These are phyloP conservation scores for Hippocampus mohnikei DNA, from an alignment of 2,113 vertebrate species.

Conservation along the genomic window DNA sequence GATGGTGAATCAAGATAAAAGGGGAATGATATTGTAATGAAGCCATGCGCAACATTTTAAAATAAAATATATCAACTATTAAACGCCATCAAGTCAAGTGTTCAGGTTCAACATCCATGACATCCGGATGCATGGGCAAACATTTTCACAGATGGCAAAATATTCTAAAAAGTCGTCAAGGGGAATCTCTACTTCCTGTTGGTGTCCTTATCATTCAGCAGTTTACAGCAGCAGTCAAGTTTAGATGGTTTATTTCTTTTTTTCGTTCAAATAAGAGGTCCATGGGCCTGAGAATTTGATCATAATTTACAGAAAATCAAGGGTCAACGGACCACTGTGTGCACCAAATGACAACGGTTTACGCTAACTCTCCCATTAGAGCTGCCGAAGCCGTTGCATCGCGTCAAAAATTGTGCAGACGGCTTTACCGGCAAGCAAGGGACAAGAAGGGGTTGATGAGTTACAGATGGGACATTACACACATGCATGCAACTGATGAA, in stretches of 20 bases:
- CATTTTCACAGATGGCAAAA: neutral
- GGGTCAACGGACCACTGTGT: constrained; percentile 4
- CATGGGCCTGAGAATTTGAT: neutral
- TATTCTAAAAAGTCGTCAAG: neutral
- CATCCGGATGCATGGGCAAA: neutral
- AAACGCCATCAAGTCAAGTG: neutral
- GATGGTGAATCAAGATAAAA: neutral
- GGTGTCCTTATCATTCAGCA: neutral
- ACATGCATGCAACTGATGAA: constrained; percentile 45
- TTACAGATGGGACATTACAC: constrained; percentile 51
- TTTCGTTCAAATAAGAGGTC: neutral
- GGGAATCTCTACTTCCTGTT: neutral
- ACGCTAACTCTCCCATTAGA: constrained; percentile 3
- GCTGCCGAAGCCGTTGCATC: constrained; percentile 15
- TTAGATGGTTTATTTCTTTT: neutral
- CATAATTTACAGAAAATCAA: constrained; percentile 1
- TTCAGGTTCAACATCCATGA: neutral
- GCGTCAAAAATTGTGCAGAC: constrained; percentile 13
- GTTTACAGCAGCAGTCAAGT: neutral
- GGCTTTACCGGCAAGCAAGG: constrained; percentile 15
- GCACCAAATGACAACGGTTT: constrained; percentile 15
- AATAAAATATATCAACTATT: neutral
- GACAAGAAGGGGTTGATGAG: constrained; percentile 36
- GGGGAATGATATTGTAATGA: neutral
- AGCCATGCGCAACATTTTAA: neutral